Base-by-base conservation (phyloP, 2,888 invertebrate species). In the Drosophila fulvimacula region DNA sequence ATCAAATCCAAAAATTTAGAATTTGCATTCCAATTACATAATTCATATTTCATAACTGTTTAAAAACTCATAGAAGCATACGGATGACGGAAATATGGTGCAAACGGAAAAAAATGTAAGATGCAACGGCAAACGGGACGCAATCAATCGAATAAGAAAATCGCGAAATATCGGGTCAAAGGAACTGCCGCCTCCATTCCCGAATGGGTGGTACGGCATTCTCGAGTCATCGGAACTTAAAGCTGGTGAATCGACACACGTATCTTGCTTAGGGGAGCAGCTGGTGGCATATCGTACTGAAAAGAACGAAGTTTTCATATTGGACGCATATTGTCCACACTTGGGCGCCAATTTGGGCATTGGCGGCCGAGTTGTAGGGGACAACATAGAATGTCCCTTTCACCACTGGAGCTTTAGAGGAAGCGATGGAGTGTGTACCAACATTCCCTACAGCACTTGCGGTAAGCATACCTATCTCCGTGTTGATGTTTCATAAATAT, bases 281-380 rank as follows among this genome's bases (percentile, higher is more conserved):
- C 93, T 97, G 34, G 96, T 95, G 39, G 94, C 96, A 0, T 96
- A 94, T 86, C 93, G 97, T 30, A 95, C 95, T 0, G 93, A 94
- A 49, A 93, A 94, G 39, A 95, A 96, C 0, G 81, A 93, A 5
- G 95, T 95, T 0, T 94, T 95, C 60, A 94, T 96, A 1, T 93
- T 97, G 36, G 96, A 98, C 91, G 97, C 98, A 0, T 97, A 97
- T 90, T 98, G 98, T 82, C 97, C 98, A 0, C 98, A 98, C 90
- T 93, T 98, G 79, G 98, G 98, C 0, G 98, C 98, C 0, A 97
- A 98, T 90, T 93, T 98, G 87, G 97, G 95, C 0, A 93, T 96
- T 0, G 97, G 97, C 0, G 97, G 97, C 0, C 94, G 94, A 0
- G 96, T 97, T 0, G 92, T 93, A 38, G 96, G 95, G 0, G 95